phyloP scores from a whole-genome alignment of 2,113 vertebrate genomes.

The Rhinichthys klamathensis region DNA sequence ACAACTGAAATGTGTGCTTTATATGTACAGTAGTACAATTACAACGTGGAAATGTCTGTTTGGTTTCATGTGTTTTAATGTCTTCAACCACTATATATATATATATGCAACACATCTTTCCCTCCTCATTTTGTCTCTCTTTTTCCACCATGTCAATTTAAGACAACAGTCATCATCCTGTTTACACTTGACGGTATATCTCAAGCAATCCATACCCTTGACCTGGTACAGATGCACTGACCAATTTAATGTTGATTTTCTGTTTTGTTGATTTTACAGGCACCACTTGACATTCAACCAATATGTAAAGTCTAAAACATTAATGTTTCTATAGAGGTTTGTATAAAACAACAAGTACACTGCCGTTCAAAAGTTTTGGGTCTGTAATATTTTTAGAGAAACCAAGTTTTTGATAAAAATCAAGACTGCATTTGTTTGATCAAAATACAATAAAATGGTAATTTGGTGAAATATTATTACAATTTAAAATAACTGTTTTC shows the following conservation, averaged over 20 bases:
- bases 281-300: conserved; percentile 6
- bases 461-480: no score
- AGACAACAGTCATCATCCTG: neutral
- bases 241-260: neutral
- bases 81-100: neutral
- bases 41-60: neutral
- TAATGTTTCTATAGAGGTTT: neutral
- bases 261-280: neutral
- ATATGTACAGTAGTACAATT: neutral
- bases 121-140: neutral
- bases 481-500: no score
- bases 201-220: neutral
- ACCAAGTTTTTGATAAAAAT: neutral
- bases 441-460: neutral
- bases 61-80: neutral
- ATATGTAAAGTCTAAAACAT: conserved; percentile 41
- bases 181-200: neutral
- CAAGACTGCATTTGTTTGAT: neutral
- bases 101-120: neutral
- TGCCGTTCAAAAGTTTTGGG: neutral
- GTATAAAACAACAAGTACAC: neutral
- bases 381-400: neutral
- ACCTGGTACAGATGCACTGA: neutral
- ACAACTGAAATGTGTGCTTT: neutral
- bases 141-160: neutral